Evolutionary conservation across 2,888 invertebrate species (phyloP), one percentile per base, ranked within the genome.

Genomic region (Trissolcus brochymenae): DNA sequence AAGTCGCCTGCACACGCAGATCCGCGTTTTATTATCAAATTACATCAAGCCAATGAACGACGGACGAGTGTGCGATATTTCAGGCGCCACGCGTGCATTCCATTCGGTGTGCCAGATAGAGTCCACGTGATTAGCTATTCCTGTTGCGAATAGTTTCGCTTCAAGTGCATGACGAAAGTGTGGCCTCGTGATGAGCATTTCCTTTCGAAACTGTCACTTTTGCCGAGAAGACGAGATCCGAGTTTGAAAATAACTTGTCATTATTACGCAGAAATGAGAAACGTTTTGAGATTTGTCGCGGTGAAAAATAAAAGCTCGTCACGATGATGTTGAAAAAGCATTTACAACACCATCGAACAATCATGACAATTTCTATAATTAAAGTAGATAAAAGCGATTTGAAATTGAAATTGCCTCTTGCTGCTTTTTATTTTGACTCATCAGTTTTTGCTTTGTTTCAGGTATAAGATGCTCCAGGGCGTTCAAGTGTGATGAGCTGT

Each of bases 21-120:
- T 81, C 81, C 82, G 84, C 84, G 85, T 86, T 87, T 35, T 35
- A 35, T 35, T 87, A 88, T 88, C 87, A 87, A 88, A 88, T 87
- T 87, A 87, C 84, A 84, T 83, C 81, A 86, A 87, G 87, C 87
- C 87, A 86, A 85, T 86, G 84, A 68, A 61, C 76, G 55, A 53
- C 61, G 41, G 61, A 68, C 66, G 64, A 61, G 71, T 66, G 60
- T 29, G 57, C 62, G 59, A 66, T 56, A 16, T 51, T 64, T 67
- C 64, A 72, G 76, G 16, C 72, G 73, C 41, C 57, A 17, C 51
- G 41, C 51, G 68, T 71, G 70, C 71, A 35, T 35, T 35, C 35
- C 35, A 35, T 11, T 4, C 25, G 25, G 4, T 35, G 7, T 9
- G 35, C 35, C 35, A 35, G 35, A 7, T 9, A 35, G 35, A 35